Conservation (phyloP, 2,113 vertebrate species). For the Antechinus flavipes region DNA sequence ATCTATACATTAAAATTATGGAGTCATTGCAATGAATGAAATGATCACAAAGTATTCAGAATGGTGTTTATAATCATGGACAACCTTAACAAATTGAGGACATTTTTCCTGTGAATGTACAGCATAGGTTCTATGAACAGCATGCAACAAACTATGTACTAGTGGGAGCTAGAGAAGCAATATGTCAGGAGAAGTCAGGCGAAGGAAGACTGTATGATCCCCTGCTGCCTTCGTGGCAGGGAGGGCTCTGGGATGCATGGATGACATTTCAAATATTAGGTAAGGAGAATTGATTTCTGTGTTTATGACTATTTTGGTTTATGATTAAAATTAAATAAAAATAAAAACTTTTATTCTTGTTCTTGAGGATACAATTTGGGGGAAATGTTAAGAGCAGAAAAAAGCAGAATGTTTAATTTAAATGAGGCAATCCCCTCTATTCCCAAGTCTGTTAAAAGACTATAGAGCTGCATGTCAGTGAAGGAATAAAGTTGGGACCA, state of each 20-base stretch:
- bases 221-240: conserved; percentile 21
- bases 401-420: neutral
- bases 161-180: neutral
- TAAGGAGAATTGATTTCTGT: conserved; percentile 33
- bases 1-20: neutral
- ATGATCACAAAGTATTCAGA: neutral
- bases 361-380: conserved; percentile 54
- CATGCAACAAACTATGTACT: fast-evolving
- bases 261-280: conserved; percentile 16
- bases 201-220: neutral
- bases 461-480: conserved; percentile 41
- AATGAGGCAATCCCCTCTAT: neutral
- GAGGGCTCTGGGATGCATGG: neutral
- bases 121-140: conserved; percentile 6
- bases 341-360: neutral
- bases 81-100: fast-evolving
- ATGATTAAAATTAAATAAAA: conserved; percentile 56
- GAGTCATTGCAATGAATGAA: neutral
- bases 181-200: conserved; percentile 8
- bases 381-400: conserved; percentile 47
- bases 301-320: conserved; percentile 28
- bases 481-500: conserved; percentile 40
- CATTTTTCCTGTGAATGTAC: neutral
- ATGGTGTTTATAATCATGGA: fast-evolving
- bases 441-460: neutral